Conservation (phyloP, 1,140 invertebrate species). For the Diorhabda elongata region DNA sequence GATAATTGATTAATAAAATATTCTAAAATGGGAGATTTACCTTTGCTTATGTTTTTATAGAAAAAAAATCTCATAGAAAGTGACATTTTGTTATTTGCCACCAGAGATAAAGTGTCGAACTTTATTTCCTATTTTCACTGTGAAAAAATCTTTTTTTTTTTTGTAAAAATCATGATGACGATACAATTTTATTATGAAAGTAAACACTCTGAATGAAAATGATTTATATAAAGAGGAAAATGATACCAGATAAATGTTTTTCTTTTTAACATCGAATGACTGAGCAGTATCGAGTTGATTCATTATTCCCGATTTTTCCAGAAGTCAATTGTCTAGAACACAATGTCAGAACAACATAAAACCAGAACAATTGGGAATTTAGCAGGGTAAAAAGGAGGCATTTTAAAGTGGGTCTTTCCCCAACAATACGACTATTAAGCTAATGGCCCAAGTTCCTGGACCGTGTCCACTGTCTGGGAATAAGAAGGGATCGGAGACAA, state of each 20-base stretch:
- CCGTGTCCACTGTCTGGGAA: slow-evolving; percentile 44
- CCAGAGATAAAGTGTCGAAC: too few species aligned
- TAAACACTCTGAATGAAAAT: too few species aligned
- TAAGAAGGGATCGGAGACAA: slow-evolving; percentile 42
- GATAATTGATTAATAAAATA: too few species aligned
- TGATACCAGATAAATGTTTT: not conserved
- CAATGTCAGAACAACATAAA: slow-evolving; percentile 12
- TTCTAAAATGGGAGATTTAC: too few species aligned
- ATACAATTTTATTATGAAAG: too few species aligned
- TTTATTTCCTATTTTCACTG: too few species aligned
- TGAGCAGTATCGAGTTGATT: slow-evolving; percentile 4
- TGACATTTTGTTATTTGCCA: too few species aligned
- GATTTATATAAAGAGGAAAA: not conserved
- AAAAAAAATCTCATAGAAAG: too few species aligned
- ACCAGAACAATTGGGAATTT: slow-evolving; percentile 15
- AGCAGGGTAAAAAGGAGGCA: slow-evolving; percentile 22
- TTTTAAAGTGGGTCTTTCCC: slow-evolving; percentile 39
- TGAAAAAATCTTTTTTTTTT: too few species aligned
- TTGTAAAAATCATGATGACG: too few species aligned
- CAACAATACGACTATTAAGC: slow-evolving; percentile 45
- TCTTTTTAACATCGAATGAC: slow-evolving; percentile 6
- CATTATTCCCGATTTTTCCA: slow-evolving; percentile 1
- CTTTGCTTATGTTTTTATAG: too few species aligned
- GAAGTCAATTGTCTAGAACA: slow-evolving; percentile 13
- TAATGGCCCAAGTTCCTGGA: slow-evolving; percentile 43